phyloP scores from a whole-genome alignment of 2,113 vertebrate species.

The Falco punctatus region DNA sequence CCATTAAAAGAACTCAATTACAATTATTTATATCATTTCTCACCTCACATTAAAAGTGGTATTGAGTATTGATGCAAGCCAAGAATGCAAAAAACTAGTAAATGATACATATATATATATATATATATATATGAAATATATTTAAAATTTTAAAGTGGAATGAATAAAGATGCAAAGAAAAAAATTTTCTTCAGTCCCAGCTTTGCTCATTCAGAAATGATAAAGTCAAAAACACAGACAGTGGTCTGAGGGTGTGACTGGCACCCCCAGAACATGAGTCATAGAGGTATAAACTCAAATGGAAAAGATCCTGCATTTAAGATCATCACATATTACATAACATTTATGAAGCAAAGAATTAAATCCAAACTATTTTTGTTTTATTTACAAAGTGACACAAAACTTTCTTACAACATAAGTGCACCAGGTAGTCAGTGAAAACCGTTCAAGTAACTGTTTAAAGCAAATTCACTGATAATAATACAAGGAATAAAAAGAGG shows the following conservation, averaged over 20 bases:
- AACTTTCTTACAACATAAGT: not conserved
- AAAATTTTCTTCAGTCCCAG: not conserved
- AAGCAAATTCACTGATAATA: not conserved
- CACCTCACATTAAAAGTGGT: not conserved
- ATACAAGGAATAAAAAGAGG: not conserved
- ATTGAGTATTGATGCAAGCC: not conserved
- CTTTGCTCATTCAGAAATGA: not conserved
- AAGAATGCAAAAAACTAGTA: not conserved
- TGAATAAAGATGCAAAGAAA: not conserved
- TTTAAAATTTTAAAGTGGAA: not conserved
- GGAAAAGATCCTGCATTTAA: not conserved
- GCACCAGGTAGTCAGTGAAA: not conserved
- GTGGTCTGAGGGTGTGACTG: not conserved
- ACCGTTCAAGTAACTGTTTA: not conserved
- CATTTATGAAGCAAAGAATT: not conserved
- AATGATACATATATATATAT: not conserved
- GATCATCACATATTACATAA: not conserved
- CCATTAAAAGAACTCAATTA: not conserved
- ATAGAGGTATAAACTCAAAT: not conserved
- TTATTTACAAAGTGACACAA: not conserved
- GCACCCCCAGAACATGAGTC: not conserved
- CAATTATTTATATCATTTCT: not conserved
- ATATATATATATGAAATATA: not conserved
- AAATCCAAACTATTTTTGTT: not conserved
- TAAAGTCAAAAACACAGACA: not conserved